Conservation (phyloP, 2,113 vertebrate genomes). For the Aythya baeri region DNA sequence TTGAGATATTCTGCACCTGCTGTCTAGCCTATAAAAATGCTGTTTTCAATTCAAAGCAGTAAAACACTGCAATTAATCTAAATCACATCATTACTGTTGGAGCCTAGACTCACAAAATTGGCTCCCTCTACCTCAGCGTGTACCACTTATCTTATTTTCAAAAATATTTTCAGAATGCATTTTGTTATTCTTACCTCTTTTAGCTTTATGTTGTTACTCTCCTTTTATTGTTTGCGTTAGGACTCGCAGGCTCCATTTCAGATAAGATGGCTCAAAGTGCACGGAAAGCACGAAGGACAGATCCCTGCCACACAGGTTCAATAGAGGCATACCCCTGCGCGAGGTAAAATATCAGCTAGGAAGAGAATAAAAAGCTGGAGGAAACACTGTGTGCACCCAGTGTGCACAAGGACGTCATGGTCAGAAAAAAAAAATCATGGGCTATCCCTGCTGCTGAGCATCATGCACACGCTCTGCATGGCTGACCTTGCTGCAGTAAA, state of each 20-base stretch:
- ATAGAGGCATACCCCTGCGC: accelerated
- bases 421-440: neutral
- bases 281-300: accelerated
- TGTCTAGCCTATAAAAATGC: conserved; percentile 72
- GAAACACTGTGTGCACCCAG: accelerated
- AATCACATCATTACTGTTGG: conserved; percentile 63
- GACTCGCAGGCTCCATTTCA: neutral
- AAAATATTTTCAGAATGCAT: neutral
- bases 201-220: neutral
- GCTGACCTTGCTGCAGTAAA: neutral
- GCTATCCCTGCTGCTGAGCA: neutral
- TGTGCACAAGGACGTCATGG: neutral
- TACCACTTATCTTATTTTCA: conserved; percentile 13
- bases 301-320: neutral
- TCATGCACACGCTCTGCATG: neutral
- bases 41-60: conserved; percentile 72
- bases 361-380: neutral
- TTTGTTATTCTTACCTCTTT: neutral
- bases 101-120: conserved; percentile 38
- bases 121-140: neutral
- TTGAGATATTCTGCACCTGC: conserved; percentile 69
- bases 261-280: neutral
- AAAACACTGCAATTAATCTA: conserved; percentile 73
- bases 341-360: accelerated
- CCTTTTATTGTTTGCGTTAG: neutral